Conservation (phyloP, 2,888 invertebrate genomes). For the Apodemia zela region DNA sequence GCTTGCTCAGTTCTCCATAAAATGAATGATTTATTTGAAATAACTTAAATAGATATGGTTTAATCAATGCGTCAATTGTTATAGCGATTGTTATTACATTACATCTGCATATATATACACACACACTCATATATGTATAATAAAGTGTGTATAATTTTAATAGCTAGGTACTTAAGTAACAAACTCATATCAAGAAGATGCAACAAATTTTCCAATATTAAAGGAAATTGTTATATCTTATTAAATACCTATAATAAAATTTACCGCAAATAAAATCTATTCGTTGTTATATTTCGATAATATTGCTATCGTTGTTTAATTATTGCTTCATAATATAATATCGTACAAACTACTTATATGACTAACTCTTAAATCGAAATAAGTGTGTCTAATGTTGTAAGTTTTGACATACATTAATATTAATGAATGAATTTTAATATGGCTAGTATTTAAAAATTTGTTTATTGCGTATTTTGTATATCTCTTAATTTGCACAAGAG, state of each 20-base stretch:
- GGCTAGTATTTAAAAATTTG: not conserved
- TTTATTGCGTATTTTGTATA: not conserved
- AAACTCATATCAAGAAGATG: not conserved
- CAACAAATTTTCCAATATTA: not conserved
- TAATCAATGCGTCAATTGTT: not conserved
- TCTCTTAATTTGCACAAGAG: no score
- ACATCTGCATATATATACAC: not conserved
- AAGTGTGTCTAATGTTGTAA: conserved; percentile 10
- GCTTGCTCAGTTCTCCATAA: no score
- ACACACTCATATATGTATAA: no score
- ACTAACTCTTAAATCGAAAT: conserved; percentile 10
- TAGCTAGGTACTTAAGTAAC: conserved; percentile 10
- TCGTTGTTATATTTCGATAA: conserved; percentile 60
- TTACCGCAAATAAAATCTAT: conserved; percentile 47
- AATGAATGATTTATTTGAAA: no score
- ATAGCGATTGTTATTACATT: conserved; percentile 16
- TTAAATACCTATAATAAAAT: conserved; percentile 16
- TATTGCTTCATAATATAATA: conserved; percentile 36
- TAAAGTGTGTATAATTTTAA: not conserved
- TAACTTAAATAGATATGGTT: no score
- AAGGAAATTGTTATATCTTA: not conserved
- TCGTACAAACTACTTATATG: conserved; percentile 36
- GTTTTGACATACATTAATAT: conserved; percentile 10
- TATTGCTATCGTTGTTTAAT: conserved; percentile 55
- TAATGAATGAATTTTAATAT: not conserved